phyloP scores from a whole-genome alignment of 1,140 invertebrate genomes.

The Brachionus paranguensis region DNA sequence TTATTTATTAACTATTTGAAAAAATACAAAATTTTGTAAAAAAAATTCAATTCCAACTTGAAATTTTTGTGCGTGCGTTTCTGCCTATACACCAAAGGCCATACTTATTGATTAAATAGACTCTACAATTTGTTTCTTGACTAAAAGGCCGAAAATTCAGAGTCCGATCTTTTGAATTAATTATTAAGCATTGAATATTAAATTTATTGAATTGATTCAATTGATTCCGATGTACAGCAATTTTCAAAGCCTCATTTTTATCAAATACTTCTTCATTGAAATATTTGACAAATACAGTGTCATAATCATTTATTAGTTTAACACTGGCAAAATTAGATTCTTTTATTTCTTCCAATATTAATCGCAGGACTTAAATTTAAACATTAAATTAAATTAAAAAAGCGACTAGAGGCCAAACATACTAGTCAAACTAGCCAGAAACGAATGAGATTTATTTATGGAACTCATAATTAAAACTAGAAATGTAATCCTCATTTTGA shows the following conservation, averaged over 20 bases:
- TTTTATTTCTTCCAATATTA: not conserved
- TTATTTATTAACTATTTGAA: not conserved
- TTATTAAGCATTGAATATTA: not conserved
- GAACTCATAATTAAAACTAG: not conserved
- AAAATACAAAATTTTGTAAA: not conserved
- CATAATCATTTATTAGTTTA: not conserved
- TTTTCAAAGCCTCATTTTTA: not conserved
- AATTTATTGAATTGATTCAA: not conserved
- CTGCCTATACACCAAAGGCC: not conserved
- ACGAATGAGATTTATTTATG: not conserved
- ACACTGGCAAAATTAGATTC: not conserved
- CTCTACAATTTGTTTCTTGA: not conserved
- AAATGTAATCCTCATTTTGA: not conserved
- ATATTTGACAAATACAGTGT: not conserved
- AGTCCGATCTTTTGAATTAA: not conserved
- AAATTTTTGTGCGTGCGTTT: not conserved
- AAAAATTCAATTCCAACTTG: not conserved
- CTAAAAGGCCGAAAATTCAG: not conserved
- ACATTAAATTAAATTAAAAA: not conserved
- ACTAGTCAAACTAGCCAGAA: not conserved
- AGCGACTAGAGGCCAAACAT: not conserved
- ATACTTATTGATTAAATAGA: not conserved
- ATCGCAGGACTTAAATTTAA: not conserved
- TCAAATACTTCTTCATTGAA: not conserved
- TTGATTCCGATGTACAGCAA: not conserved